Evolutionary conservation across 2,113 vertebrate genomes (phyloP).

Genomic region (Oreochromis niloticus): DNA sequence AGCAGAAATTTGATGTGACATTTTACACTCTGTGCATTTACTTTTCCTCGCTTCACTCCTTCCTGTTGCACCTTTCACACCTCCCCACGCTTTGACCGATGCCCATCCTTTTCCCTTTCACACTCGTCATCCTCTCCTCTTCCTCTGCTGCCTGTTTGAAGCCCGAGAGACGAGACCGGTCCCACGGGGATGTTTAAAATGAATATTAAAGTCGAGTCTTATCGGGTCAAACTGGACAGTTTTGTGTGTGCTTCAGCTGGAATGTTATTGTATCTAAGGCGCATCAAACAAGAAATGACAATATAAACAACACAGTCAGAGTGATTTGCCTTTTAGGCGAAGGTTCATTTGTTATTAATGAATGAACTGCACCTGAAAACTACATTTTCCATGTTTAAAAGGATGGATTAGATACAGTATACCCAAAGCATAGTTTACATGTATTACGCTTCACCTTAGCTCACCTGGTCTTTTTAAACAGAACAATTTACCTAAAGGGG

Average conservation of each 20-base stretch:
- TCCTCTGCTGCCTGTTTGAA: conserved; percentile 4
- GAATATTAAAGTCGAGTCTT: conserved; percentile 11
- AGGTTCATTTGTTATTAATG: neutral
- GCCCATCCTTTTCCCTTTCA: neutral
- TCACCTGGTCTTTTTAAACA: neutral
- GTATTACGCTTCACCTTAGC: neutral
- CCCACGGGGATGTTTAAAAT: neutral
- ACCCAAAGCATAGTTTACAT: neutral
- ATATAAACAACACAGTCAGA: neutral
- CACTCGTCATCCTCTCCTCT: neutral
- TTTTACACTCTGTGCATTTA: neutral
- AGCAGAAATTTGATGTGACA: neutral
- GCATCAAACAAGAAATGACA: neutral
- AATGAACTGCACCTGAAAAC: neutral
- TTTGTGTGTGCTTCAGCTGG: neutral
- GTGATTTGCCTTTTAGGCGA: neutral
- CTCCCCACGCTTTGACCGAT: neutral
- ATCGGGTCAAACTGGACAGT: neutral
- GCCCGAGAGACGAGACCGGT: neutral
- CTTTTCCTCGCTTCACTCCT: neutral
- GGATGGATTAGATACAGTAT: neutral
- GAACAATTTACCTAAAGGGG: neutral
- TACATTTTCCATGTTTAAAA: neutral
- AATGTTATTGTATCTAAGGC: neutral
- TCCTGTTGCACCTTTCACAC: neutral